Conservation (phyloP, 2,888 invertebrate genomes). For the Conchocele bisecta region DNA sequence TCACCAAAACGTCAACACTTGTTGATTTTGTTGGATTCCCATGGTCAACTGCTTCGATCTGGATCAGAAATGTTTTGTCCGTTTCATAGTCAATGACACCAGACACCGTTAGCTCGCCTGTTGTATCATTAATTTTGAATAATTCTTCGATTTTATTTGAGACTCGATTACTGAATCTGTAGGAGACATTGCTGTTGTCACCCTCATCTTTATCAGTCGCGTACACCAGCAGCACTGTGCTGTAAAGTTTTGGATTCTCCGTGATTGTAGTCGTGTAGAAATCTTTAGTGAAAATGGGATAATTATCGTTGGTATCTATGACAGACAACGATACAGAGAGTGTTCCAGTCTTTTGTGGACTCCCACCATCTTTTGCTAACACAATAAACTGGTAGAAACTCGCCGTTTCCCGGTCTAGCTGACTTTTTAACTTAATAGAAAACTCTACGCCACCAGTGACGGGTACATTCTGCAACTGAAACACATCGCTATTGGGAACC, state of each 20-base stretch:
- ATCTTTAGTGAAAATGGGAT: slow-evolving; percentile 55
- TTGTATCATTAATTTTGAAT: slow-evolving; percentile 89
- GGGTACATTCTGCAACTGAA: slow-evolving; percentile 54
- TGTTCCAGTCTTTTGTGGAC: slow-evolving; percentile 59
- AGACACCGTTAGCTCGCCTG: slow-evolving; percentile 91
- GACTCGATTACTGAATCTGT: slow-evolving; percentile 75
- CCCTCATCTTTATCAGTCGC: slow-evolving; percentile 94
- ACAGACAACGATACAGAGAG: slow-evolving; percentile 57
- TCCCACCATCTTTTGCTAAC: slow-evolving; percentile 67
- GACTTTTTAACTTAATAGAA: slow-evolving; percentile 65
- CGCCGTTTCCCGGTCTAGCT: slow-evolving; percentile 70
- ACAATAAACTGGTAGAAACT: slow-evolving; percentile 66
- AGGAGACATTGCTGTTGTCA: slow-evolving; percentile 86
- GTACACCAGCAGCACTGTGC: slow-evolving; percentile 84
- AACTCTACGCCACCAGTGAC: slow-evolving; percentile 62
- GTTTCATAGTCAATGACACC: slow-evolving; percentile 93
- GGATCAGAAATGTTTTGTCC: slow-evolving; percentile 89
- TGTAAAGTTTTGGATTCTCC: slow-evolving; percentile 57
- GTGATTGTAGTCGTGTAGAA: slow-evolving; percentile 51
- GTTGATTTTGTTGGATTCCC: slow-evolving; percentile 64
- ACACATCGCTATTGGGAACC: slow-evolving; percentile 58
- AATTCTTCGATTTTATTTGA: slow-evolving; percentile 45
- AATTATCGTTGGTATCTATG: slow-evolving; percentile 67
- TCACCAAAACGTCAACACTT: slow-evolving; percentile 85
- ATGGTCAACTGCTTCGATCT: slow-evolving; percentile 83